These are phyloP conservation scores for Cantharis rustica DNA, from an alignment of 2,888 invertebrate species.

Conservation along the genomic window DNA sequence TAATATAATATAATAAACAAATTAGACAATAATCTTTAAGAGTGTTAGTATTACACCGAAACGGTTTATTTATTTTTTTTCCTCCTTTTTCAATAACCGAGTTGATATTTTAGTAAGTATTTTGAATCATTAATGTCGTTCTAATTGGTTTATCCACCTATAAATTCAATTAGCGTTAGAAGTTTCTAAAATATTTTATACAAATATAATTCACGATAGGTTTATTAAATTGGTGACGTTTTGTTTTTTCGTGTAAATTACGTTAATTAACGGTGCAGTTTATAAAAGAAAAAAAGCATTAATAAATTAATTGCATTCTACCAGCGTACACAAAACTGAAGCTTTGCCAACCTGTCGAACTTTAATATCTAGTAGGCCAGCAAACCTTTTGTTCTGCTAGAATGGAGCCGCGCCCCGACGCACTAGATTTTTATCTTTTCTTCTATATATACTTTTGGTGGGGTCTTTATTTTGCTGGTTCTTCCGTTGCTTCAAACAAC, in stretches of 20 bases:
- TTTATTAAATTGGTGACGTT: not conserved
- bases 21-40: not conserved
- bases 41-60: not conserved
- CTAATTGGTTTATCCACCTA: not conserved
- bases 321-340: constrained; percentile 39
- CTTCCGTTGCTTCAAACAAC: constrained; percentile 56
- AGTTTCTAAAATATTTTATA: constrained; percentile 1
- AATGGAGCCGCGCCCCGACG: constrained; percentile 54
- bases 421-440: constrained; percentile 56
- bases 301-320: constrained; percentile 29
- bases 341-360: constrained; percentile 26
- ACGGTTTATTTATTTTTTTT: not conserved
- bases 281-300: not conserved
- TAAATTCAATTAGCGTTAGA: not conserved
- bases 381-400: constrained; percentile 52
- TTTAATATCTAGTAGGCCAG: constrained; percentile 29
- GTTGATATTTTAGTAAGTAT: not conserved
- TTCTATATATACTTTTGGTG: constrained; percentile 54
- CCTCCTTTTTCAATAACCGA: not conserved
- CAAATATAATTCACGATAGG: not conserved
- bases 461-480: constrained; percentile 58
- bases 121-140: not conserved
- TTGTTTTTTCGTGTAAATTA: constrained; percentile 12
- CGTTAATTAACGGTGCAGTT: constrained; percentile 5
- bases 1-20: not conserved